Evolutionary conservation across 2,113 vertebrate species (phyloP).

Genomic region (Cephalopterus ornatus): DNA sequence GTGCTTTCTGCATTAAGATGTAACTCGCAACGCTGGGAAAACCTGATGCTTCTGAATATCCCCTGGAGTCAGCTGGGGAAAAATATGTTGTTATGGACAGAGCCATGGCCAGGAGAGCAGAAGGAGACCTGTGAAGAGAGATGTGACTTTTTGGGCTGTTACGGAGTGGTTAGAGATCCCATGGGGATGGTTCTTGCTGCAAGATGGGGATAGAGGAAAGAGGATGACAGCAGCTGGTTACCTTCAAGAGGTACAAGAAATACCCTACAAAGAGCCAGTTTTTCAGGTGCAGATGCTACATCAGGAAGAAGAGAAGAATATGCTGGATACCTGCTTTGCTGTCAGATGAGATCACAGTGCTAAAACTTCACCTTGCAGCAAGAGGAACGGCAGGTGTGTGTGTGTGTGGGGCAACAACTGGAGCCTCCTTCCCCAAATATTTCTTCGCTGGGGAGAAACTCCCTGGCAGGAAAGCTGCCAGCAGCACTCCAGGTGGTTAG

Average conservation of each 20-base stretch:
- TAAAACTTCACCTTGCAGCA: neutral
- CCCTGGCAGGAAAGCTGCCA: neutral
- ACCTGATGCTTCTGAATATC: neutral
- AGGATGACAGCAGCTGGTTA: neutral
- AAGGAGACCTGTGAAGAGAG: neutral
- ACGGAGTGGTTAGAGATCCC: accelerated
- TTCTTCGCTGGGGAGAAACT: neutral
- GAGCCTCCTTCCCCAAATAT: neutral
- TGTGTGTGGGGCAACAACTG: neutral
- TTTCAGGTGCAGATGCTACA: neutral
- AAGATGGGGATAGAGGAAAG: neutral
- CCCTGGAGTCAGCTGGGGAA: neutral
- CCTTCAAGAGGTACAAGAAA: neutral
- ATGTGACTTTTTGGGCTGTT: neutral
- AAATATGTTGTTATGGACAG: neutral
- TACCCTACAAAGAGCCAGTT: neutral
- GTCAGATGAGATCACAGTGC: neutral
- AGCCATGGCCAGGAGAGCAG: neutral
- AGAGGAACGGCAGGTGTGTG: neutral
- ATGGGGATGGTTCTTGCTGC: neutral
- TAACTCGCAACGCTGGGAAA: neutral
- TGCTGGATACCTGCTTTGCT: neutral
- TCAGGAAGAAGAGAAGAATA: neutral
- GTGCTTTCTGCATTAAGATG: neutral
- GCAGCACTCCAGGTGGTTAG: accelerated